Base-by-base conservation (phyloP, 2,888 invertebrate genomes). In the Syritta pipiens region DNA sequence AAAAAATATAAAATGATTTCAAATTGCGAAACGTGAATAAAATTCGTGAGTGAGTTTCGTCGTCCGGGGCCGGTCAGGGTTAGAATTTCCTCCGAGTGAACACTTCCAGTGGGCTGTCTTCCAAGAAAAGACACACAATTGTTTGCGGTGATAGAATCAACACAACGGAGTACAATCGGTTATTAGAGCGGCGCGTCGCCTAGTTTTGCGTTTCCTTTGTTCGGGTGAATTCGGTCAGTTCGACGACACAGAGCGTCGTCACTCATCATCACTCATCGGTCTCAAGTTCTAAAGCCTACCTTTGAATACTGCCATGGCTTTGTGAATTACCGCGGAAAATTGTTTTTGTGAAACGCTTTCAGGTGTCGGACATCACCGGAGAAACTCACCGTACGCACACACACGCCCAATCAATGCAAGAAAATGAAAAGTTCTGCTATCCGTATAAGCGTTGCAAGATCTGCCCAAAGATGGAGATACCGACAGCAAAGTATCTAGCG, bases 401-500 rank as follows among this genome's bases (percentile, higher is more conserved):
- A 71, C 7, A 71, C 12, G 22, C 19, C 30, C 51, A 67, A 82
- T 85, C 86, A 87, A 87, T 87, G 87, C 88, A 86, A 86, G 88
- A 88, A 88, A 88, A 88, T 88, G 88, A 87, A 84, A 88, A 88
- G 82, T 86, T 87, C 83, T 86, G 84, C 83, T 86, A 83, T 76
- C 68, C 82, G 59, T 84, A 86, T 76, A 88, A 87, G 83, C 87
- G 87, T 83, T 87, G 87, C 79, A 85, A 87, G 83, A 86, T 88
- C 85, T 87, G 88, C 83, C 88, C 87, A 74, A 87, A 85, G 85
- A 88, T 88, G 88, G 89, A 88, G 82, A 86, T 88, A 84, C 87
- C 88, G 84, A 88, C 87, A 72, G 86, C 88, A 81, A 89, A 89
- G 82, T 89, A 89, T 88, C 83, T 89, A 86, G 88, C 89, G 83